These are phyloP conservation scores for Petrocephalus sullivani DNA, from an alignment of 2,797 vertebrate genomes.

Conservation along the genomic window DNA sequence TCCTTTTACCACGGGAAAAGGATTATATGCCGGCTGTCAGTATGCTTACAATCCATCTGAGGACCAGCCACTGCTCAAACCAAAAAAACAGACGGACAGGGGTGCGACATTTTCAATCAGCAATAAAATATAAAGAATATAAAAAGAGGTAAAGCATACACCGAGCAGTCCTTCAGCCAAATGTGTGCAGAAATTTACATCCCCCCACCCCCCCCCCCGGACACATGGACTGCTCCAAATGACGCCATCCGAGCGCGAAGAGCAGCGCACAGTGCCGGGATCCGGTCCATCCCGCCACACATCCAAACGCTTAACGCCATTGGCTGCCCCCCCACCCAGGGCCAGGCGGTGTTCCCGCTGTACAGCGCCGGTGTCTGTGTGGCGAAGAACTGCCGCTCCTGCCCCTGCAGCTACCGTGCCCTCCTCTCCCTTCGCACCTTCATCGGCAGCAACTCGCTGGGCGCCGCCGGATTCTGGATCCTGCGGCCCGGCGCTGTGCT, in stretches of 20 bases:
- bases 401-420: constrained; percentile 70
- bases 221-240: not conserved
- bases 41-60: not conserved
- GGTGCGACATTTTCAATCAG: not conserved
- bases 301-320: not conserved
- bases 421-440: constrained; percentile 76
- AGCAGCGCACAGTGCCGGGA: not conserved
- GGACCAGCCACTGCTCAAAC: not conserved
- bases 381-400: constrained; percentile 72
- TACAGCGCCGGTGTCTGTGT: constrained; percentile 73
- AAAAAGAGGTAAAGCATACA: not conserved
- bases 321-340: constrained; percentile 34
- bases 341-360: constrained; percentile 70
- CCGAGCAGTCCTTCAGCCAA: not conserved
- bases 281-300: not conserved
- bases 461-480: constrained; percentile 77
- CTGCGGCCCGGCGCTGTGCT: constrained; percentile 71
- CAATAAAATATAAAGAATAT: not conserved
- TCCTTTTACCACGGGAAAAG: not conserved
- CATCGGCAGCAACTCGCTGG: constrained; percentile 76
- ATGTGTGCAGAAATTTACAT: not conserved
- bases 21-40: not conserved
- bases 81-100: not conserved
- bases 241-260: not conserved
- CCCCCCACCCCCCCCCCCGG: not conserved